Conservation (phyloP, 2,888 invertebrate species). For the Pseudococcus viburni region DNA sequence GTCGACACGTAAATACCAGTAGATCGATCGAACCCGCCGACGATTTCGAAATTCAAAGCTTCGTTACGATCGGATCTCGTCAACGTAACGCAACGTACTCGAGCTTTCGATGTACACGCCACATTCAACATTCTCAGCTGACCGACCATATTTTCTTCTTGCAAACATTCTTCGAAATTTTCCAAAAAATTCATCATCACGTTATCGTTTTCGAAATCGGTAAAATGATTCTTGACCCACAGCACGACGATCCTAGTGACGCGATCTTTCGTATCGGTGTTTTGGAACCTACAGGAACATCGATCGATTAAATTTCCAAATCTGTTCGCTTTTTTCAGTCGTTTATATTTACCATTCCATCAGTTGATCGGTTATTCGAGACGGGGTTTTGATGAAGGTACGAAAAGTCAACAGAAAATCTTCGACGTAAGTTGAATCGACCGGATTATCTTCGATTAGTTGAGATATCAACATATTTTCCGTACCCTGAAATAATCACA, state of each 20-base stretch:
- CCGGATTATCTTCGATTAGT: constrained; percentile 93
- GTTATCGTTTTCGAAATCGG: constrained; percentile 96
- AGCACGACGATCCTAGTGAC: constrained; percentile 95
- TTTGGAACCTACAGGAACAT: constrained; percentile 71
- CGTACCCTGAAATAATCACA: constrained; percentile 66
- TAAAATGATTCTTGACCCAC: constrained; percentile 99
- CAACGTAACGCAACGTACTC: constrained; percentile 90
- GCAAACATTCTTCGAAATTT: constrained; percentile 88
- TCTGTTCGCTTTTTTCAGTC: neutral
- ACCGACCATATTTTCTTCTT: constrained; percentile 88
- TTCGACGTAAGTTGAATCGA: constrained; percentile 98
- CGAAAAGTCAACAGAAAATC: constrained; percentile 97
- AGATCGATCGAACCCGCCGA: constrained; percentile 93
- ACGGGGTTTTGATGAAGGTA: constrained; percentile 91
- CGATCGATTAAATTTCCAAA: neutral
- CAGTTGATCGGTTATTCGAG: constrained; percentile 88
- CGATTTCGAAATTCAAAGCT: constrained; percentile 90
- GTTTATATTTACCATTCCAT: constrained; percentile 78
- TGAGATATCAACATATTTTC: constrained; percentile 67
- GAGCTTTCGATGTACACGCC: constrained; percentile 97
- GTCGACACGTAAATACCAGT: constrained; percentile 96
- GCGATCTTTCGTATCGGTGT: constrained; percentile 79
- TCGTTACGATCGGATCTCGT: constrained; percentile 95
- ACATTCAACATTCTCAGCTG: constrained; percentile 85
- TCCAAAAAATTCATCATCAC: constrained; percentile 97